phyloP scores from a whole-genome alignment of 2,888 invertebrate genomes.

The Nomada fucata region DNA sequence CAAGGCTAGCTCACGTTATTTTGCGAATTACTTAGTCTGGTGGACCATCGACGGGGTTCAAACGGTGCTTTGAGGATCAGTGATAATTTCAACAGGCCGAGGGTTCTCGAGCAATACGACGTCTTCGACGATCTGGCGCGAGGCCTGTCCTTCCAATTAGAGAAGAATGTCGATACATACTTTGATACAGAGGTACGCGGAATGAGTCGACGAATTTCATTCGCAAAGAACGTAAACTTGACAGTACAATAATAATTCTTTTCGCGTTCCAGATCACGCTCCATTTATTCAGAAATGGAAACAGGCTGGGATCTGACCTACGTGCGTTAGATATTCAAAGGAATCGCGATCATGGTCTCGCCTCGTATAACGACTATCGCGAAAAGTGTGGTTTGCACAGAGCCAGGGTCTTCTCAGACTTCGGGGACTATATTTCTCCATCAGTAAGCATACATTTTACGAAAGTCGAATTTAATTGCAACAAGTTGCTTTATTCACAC shows the following conservation, averaged over 20 bases:
- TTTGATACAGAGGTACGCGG: slow-evolving; percentile 89
- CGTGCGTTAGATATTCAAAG: slow-evolving; percentile 94
- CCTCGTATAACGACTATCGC: slow-evolving; percentile 91
- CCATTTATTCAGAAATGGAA: slow-evolving; percentile 88
- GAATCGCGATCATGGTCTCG: slow-evolving; percentile 94
- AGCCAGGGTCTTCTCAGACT: slow-evolving; percentile 89
- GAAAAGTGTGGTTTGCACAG: slow-evolving; percentile 90
- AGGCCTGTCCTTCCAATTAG: slow-evolving; percentile 91
- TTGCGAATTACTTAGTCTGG: slow-evolving; percentile 57
- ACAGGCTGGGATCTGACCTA: slow-evolving; percentile 91
- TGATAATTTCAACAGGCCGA: slow-evolving; percentile 89
- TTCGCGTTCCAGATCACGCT: slow-evolving; percentile 86
- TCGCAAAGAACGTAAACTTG: background rate
- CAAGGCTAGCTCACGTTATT: too few species aligned
- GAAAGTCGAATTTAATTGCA: background rate
- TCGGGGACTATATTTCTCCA: slow-evolving; percentile 81
- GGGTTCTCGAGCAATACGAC: slow-evolving; percentile 87
- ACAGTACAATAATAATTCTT: background rate
- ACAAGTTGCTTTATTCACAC: too few species aligned
- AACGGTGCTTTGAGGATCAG: slow-evolving; percentile 87
- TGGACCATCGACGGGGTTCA: slow-evolving; percentile 66
- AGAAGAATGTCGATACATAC: slow-evolving; percentile 90
- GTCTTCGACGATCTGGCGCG: slow-evolving; percentile 90
- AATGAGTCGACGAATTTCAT: background rate
- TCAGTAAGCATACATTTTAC: slow-evolving; percentile 57